Base-by-base conservation (phyloP, 2,797 vertebrate genomes). In the Pangasius djambal region DNA sequence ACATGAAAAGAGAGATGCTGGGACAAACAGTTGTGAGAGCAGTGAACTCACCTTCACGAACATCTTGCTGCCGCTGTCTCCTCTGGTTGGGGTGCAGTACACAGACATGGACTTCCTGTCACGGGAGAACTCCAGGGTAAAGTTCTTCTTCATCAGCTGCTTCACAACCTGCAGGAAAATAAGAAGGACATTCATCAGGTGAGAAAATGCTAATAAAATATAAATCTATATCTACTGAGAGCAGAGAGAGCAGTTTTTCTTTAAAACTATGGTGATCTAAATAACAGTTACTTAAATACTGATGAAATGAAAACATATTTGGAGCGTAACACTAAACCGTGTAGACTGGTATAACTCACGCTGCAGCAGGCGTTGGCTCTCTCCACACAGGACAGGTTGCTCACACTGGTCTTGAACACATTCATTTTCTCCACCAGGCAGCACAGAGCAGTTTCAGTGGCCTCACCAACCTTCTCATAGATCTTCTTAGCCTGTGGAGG, bases 91-190 rank as follows among this genome's bases (percentile, higher is more conserved):
- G 44, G 96, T 97, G 95, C 98, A 99, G 93, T 95, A 99, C 87
- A 97, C 98, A 1, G 98, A 99, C 98, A 99, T 99, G 93, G 98
- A 99, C 94, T 99, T 99, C 89, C 98, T 97, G 96, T 99, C 98
- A 75, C 98, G 96, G 94, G 98, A 99, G 96, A 99, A 99, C 95
- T 99, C 98, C 93, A 99, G 93, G 69, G 98, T 99, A 92, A 99
- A 97, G 75, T 98, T 97, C 95, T 99, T 99, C 95, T 94, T 97
- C 98, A 99, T 98, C 81, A 99, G 96, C 93, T 99, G 98, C 91
- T 98, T 98, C 92, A 99, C 89, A 22, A 98, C 97, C 98, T 98
- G 93, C 92, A 89, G 37, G 88, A n/a, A 52, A 91, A 69, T 10
- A 74, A 65, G 40, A 70, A 85, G 6, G 22, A n/a, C n/a, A 25